Conservation (phyloP, 2,113 vertebrate genomes). For the Vidua chalybeata region DNA sequence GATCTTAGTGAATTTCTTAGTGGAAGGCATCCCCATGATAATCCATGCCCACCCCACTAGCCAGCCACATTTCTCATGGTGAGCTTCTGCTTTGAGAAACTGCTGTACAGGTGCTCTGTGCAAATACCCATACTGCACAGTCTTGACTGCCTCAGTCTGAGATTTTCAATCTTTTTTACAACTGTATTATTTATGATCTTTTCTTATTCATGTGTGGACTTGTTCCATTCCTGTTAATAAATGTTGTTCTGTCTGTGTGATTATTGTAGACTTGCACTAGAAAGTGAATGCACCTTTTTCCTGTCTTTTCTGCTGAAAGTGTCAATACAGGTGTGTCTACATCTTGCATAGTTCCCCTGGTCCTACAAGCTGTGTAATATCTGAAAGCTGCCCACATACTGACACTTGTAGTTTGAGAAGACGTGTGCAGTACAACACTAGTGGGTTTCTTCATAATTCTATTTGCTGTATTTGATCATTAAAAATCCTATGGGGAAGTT, state of each 20-base stretch:
- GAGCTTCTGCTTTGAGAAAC: not conserved
- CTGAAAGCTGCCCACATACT: not conserved
- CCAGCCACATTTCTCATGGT: conserved; percentile 18
- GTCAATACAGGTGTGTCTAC: conserved; percentile 1
- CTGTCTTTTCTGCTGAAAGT: conserved; percentile 48
- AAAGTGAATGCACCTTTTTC: conserved; percentile 37
- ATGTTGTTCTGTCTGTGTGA: conserved; percentile 83
- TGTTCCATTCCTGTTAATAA: conserved; percentile 80
- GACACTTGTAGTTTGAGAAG: not conserved
- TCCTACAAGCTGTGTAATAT: not conserved
- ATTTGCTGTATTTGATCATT: not conserved
- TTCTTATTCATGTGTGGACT: conserved; percentile 58
- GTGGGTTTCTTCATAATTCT: not conserved
- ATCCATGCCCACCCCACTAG: not conserved
- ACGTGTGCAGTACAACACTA: fast-evolving
- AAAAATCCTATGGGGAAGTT: not conserved
- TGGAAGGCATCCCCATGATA: not conserved
- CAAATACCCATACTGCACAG: not conserved
- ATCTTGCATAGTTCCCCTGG: conserved; percentile 11
- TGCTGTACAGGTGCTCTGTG: conserved; percentile 23
- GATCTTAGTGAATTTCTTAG: not conserved
- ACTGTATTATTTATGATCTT: conserved; percentile 68
- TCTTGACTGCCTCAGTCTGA: conserved; percentile 30
- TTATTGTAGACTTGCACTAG: conserved; percentile 75
- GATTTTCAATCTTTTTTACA: conserved; percentile 31